These are phyloP conservation scores for Phyllotis vaccarum DNA, from an alignment of 2,797 vertebrate genomes.

Conservation along the genomic window DNA sequence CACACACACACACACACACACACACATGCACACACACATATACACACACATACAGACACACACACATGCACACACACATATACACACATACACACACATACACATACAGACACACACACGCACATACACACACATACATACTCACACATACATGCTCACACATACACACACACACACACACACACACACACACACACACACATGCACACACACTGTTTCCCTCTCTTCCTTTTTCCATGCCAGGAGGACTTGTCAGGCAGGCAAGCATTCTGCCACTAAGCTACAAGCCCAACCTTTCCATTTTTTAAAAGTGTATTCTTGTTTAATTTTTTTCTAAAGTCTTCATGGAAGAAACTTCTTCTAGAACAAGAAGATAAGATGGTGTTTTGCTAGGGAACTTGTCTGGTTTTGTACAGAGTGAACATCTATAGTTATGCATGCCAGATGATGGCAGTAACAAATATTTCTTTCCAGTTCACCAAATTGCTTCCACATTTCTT, in stretches of 20 bases:
- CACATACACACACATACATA: too few relatives aligned
- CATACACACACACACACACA: too few relatives aligned
- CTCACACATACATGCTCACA: too few relatives aligned
- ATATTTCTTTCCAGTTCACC: constrained; percentile 32
- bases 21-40: not conserved
- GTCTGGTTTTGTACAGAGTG: not conserved
- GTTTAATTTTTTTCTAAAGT: too few relatives aligned
- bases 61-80: not conserved
- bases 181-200: not conserved
- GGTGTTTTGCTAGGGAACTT: not conserved
- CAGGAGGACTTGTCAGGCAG: not conserved
- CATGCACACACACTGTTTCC: not conserved
- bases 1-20: not conserved
- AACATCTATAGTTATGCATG: not conserved
- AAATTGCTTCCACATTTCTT: not conserved
- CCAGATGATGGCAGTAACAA: not conserved
- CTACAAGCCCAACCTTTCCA: not conserved
- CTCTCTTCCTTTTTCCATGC: not conserved
- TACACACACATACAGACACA: not conserved
- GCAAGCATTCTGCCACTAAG: too few relatives aligned
- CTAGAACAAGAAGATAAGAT: not conserved
- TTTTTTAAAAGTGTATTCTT: not conserved
- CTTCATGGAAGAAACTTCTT: not conserved
- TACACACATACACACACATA: not conserved
- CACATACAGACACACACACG: not conserved